A percentile compares a stretch with the other conserved stretches of the same genome.
Conservation (phyloP, 1,140 invertebrate genomes). For the Andricus grossulariae region DNA sequence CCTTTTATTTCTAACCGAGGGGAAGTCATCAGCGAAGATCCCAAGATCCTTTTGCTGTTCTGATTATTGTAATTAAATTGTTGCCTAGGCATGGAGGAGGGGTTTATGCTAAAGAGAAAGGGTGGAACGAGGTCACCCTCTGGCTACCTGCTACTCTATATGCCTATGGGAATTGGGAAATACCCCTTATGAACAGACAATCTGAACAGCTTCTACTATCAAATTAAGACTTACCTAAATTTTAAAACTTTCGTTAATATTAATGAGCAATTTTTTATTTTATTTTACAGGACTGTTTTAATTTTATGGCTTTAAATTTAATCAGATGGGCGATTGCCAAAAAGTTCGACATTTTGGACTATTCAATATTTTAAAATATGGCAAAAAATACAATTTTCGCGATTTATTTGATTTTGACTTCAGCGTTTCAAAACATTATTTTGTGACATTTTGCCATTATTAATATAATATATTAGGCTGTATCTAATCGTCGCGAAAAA, state of each 20-base stretch:
- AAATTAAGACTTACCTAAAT: background rate
- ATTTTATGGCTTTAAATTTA: background rate
- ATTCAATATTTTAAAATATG: too few relatives aligned
- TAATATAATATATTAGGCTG: too few relatives aligned
- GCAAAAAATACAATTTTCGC: too few relatives aligned
- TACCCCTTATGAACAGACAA: slow-evolving; percentile 50
- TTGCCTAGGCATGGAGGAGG: slow-evolving; percentile 40
- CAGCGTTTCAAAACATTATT: too few relatives aligned
- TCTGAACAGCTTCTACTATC: slow-evolving; percentile 44
- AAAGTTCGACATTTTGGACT: too few relatives aligned
- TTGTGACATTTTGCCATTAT: too few relatives aligned
- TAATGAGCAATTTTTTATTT: slow-evolving; percentile 11
- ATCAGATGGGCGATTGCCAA: too few relatives aligned
- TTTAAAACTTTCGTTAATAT: slow-evolving; percentile 6
- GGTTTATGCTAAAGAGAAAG: slow-evolving; percentile 53
- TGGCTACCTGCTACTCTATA: slow-evolving; percentile 56
- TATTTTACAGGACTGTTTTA: background rate
- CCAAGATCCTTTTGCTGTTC: slow-evolving; percentile 61
- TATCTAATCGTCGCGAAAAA: too few relatives aligned
- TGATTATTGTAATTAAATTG: slow-evolving; percentile 74
- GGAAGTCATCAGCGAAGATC: slow-evolving; percentile 64
- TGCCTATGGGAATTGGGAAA: slow-evolving; percentile 41
- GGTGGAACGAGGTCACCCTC: slow-evolving; percentile 50
- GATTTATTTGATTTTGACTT: too few relatives aligned
- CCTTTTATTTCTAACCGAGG: slow-evolving; percentile 54